Conservation (phyloP, 2,888 invertebrate genomes). For the Nephrotoma guestfalica region DNA sequence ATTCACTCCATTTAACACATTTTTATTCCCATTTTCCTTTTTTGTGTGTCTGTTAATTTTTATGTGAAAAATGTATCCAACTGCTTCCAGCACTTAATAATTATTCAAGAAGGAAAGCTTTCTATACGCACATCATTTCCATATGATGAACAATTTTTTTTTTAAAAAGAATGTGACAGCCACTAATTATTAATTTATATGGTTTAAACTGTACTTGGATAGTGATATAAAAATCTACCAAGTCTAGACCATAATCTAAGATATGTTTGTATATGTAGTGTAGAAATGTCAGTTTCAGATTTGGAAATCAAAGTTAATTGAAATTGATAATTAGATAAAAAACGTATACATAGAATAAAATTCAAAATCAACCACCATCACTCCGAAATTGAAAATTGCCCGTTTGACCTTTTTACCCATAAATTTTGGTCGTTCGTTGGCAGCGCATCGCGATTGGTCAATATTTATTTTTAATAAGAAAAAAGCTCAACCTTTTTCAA, state of each 20-base stretch:
- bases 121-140: not conserved
- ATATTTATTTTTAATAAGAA: not conserved
- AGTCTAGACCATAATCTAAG: not conserved
- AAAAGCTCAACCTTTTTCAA: not conserved
- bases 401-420: not conserved
- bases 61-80: not conserved
- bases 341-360: not conserved
- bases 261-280: not conserved
- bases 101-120: not conserved
- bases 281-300: not conserved
- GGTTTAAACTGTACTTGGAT: not conserved
- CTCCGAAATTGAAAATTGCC: not conserved
- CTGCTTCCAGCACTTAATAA: not conserved
- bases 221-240: not conserved
- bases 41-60: not conserved
- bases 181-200: not conserved
- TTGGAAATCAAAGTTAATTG: not conserved
- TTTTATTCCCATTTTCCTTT: not conserved
- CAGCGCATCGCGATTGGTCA: not conserved
- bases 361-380: not conserved
- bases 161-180: not conserved
- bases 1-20: not conserved
- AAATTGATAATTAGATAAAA: not conserved
- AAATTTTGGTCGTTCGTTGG: not conserved
- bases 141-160: not conserved